Base-by-base conservation (phyloP, 2,797 vertebrate species). In the Falco biarmicus region DNA sequence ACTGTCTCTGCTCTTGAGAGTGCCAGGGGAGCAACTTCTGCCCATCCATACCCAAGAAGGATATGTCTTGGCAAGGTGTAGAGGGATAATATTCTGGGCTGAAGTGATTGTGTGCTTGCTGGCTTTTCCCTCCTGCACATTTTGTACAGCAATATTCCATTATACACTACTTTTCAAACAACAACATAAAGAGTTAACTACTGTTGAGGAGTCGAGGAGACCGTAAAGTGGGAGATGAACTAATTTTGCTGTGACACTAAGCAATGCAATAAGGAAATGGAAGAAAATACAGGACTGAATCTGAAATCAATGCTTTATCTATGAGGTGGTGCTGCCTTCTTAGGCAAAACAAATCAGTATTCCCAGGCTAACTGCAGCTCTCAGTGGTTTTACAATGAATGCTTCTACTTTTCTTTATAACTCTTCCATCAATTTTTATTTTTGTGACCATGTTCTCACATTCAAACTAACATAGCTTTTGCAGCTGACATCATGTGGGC, bases 381-480 rank as follows among this genome's bases (percentile, higher is more conserved):
- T 77, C n/a, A 26, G 31, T 18, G 45, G 16, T 69, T 76, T 64
- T 88, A 79, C 65, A 93, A n/a, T 22, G 54, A 92, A 73, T 63
- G 39, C 20, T 85, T 87, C 78, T 69, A 45, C 26, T 86, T 89
- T 81, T 68, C 75, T 71, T 79, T 20, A 57, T 28, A 73, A 77
- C 22, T 75, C 39, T 79, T 84, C 45, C 22, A 84, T 63, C 34
- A 82, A 7, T 43, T 90, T 96, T 86, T 80, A 63, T 69, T 90
- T 76, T 87, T 88, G 59, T 88, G 73, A 79, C 39, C 13, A 48
- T 91, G 80, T 94, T 91, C 83, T 95, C 89, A 90, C 66, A 41
- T 57, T 48, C 69, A 82, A 90, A 78, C 54, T 45, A 90, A 76
- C 51, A 71, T 3, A 78, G 43, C 28, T 86, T 95, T 91, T 87